phyloP scores from a whole-genome alignment of 2,113 vertebrate genomes.

The Columbina picui region DNA sequence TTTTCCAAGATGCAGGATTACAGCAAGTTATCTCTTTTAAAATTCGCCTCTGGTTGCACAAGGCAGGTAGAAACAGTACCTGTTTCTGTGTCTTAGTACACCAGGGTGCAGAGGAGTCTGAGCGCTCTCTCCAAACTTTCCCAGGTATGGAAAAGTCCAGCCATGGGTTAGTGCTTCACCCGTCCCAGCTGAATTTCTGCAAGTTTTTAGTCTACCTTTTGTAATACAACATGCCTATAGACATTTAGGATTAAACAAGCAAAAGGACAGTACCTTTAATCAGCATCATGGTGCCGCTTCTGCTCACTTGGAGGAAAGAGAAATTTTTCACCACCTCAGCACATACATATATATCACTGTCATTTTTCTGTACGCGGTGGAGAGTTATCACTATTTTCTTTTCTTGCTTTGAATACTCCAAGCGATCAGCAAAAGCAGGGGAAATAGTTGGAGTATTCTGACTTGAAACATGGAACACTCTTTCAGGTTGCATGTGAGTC shows the following conservation, averaged over 20 bases:
- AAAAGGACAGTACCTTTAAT: background rate
- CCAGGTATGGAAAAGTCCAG: background rate
- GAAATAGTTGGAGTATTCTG: fast-evolving
- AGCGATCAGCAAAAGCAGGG: background rate
- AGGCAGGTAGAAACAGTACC: background rate
- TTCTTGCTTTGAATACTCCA: background rate
- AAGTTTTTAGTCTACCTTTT: background rate
- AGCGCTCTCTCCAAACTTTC: background rate
- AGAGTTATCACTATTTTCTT: background rate
- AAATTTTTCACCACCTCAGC: fast-evolving
- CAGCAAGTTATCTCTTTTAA: background rate
- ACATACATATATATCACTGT: constrained; percentile 43
- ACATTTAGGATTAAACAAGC: background rate
- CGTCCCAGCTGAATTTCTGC: background rate
- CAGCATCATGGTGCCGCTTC: constrained; percentile 7
- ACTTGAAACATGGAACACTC: background rate
- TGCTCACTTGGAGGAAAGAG: fast-evolving
- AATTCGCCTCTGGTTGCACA: background rate
- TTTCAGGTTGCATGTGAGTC: background rate
- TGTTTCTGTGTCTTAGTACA: background rate
- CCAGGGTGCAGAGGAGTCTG: background rate
- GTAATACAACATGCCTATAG: background rate
- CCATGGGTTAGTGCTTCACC: background rate
- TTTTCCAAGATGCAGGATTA: background rate
- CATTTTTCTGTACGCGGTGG: background rate